Base-by-base conservation (phyloP, 2,888 invertebrate genomes). In the Sclerodermus sp. region DNA sequence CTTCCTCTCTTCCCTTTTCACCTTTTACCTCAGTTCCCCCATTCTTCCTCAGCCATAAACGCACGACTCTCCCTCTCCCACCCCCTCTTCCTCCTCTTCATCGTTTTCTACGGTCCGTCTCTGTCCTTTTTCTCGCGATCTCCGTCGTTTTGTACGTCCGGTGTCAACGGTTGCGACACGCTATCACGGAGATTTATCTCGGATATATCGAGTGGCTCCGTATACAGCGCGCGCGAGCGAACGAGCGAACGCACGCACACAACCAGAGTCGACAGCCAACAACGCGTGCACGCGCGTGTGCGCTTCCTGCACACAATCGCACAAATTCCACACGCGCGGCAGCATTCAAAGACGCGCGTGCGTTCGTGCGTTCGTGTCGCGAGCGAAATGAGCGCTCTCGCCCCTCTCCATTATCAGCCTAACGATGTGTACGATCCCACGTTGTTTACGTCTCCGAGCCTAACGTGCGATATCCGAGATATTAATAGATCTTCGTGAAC, bases 401-500 rank as follows among this genome's bases (percentile, higher is more conserved):
- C 31, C 42, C 37, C 29, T 29, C 14, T 13, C 42, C 23, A 42
- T 9, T 15, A 14, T 31, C 1, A 9, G 38, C 2, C 23, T 42
- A 47, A 29, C 38, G 45, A 52, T 32, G 38, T 45, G 45, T 42
- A 42, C 45, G 23, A 38, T 29, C 18, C 17, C 30, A 37, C 42
- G 4, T 23, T 23, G 23, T 23, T 23, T 23, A 23, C 23, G 23
- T 23, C 23, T 23, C 23, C 23, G 4, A 23, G 23, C 3, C 23
- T 3, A 23, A 23, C 23, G 23, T 23, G 8, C 23, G 23, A 23
- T 23, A 23, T 18, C 41, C 17, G 45, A n/a, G 30, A 42, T 51
- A 55, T 58, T 53, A 60, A 57, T 61, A 51, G 53, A 42, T 41
- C 34, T 12, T 34, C 44, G 38, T 23, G 47, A 45, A 47, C 41